Evolutionary conservation across 2,797 vertebrate genomes (phyloP).

Genomic region (Hylomyscus alleni): DNA sequence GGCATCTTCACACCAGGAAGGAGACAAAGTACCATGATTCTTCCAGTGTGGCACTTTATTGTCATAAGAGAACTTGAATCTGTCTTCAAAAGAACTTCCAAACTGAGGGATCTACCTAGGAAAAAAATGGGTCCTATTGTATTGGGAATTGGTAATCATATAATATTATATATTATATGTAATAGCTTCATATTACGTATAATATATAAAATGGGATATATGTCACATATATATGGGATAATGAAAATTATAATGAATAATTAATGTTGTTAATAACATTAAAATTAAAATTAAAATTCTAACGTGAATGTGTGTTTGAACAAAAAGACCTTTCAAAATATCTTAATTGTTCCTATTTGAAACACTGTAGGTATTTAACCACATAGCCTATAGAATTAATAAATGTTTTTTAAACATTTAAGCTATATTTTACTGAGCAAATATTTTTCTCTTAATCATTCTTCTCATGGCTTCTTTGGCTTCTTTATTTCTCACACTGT

Average conservation of each 20-base stretch:
- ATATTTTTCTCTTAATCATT: conserved; percentile 66
- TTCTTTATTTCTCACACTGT: conserved; percentile 79
- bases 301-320: neutral
- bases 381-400: neutral
- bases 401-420: neutral
- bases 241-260: neutral
- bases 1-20: neutral
- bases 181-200: neutral
- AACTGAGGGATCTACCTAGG: neutral
- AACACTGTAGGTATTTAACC: neutral
- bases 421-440: conserved; percentile 37
- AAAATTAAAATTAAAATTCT: neutral
- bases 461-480: conserved; percentile 74
- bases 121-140: neutral
- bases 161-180: neutral
- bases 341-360: neutral
- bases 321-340: neutral
- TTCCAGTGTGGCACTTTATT: neutral
- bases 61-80: neutral
- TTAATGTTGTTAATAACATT: neutral
- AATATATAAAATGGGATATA: neutral
- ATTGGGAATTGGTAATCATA: no score
- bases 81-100: neutral
- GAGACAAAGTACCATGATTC: neutral
- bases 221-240: neutral